These are phyloP conservation scores for Ambastaia sidthimunki DNA, from an alignment of 2,797 vertebrate genomes.

Conservation along the genomic window DNA sequence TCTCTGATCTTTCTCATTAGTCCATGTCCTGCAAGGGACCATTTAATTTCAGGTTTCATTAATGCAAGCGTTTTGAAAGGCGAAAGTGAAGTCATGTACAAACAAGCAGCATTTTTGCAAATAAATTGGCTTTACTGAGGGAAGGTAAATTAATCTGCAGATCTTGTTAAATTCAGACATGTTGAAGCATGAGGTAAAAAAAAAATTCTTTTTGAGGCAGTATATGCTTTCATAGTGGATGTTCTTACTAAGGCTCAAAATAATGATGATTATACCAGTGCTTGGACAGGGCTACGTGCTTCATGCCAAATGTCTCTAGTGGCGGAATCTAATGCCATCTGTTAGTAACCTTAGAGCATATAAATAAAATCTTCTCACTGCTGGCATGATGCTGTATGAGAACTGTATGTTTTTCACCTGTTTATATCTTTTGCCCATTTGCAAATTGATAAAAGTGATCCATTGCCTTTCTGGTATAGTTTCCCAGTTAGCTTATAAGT, in stretches of 20 bases:
- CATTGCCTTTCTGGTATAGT: constrained; percentile 10
- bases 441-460: constrained; percentile 35
- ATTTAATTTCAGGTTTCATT: constrained; percentile 9
- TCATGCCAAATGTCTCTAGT: constrained; percentile 42
- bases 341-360: constrained; percentile 44
- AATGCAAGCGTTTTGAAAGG: not conserved
- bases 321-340: constrained; percentile 44
- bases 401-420: not conserved
- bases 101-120: not conserved
- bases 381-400: not conserved
- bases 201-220: constrained; percentile 9
- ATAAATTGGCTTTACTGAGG: constrained; percentile 5
- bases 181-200: not conserved
- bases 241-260: constrained; percentile 28
- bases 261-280: constrained; percentile 37
- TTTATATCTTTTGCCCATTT: constrained; percentile 10
- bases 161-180: constrained; percentile 9
- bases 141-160: constrained; percentile 19
- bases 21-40: not conserved
- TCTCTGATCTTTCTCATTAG: not conserved
- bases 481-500: not conserved
- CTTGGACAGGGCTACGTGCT: constrained; percentile 38
- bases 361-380: constrained; percentile 6
- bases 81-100: not conserved
- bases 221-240: constrained; percentile 6